Evolutionary conservation across 2,113 vertebrate genomes (phyloP).

Genomic region (Phaethornis superciliosus): DNA sequence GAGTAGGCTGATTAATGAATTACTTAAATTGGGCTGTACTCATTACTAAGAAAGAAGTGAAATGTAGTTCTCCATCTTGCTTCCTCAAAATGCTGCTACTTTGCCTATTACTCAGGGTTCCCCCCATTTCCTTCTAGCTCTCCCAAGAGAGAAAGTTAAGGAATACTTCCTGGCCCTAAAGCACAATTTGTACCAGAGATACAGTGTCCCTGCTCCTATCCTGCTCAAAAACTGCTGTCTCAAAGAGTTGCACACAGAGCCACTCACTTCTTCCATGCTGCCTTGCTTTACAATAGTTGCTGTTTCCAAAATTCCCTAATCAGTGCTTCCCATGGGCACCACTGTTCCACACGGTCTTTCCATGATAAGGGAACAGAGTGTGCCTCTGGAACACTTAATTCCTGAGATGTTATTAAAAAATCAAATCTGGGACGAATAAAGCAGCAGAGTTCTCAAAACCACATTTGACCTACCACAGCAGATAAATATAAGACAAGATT

Average conservation of each 20-base stretch:
- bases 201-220: not conserved
- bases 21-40: not conserved
- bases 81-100: not conserved
- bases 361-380: not conserved
- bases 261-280: not conserved
- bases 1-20: not conserved
- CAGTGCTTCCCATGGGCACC: not conserved
- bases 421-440: not conserved
- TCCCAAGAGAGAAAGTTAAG: not conserved
- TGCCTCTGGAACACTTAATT: not conserved
- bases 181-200: not conserved
- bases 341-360: not conserved
- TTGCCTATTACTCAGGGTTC: not conserved
- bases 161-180: not conserved
- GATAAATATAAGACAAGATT: not conserved
- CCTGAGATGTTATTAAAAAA: not conserved
- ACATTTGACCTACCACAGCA: not conserved
- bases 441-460: not conserved
- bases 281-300: not conserved
- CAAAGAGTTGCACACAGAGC: not conserved
- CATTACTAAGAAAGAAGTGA: not conserved
- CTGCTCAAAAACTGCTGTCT: not conserved
- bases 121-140: not conserved
- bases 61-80: not conserved
- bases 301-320: not conserved